Evolutionary conservation across 2,888 invertebrate genomes (phyloP), one percentile per base, ranked within the genome.

Genomic region (Brachyopa scutellaris): DNA sequence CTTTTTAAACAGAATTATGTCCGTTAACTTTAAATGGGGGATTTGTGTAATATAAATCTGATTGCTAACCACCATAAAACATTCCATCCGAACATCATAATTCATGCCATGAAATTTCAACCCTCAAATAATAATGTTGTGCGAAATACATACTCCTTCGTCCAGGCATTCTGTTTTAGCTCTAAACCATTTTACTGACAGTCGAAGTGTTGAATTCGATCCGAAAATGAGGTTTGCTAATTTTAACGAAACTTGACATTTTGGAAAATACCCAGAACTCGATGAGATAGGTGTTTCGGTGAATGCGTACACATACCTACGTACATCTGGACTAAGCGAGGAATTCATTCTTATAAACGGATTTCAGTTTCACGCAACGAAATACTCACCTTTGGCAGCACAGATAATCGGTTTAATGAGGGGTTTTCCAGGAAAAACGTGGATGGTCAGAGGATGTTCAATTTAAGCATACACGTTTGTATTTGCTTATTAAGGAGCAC

Each of bases 11-110:
- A 8, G 36, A 55, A 36, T 36, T 36, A 33, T 21, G n/a, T 8
- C 3, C 31, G 1, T 1, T 17, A 6, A 1, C 31, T 13, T 8
- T 15, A 17, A 19, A 40, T 5, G 38, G 2, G 11, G 3, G 36
- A 62, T 74, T 26, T 2, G 5, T 33, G 40, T 55, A 45, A 55
- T 47, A 42, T 38, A 73, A 73, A 57, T 55, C 38, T 57, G 33
- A 33, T 47, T 47, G 47, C 19, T 62, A 19, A 57, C 49, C 31
- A 19, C 9, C 40, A 31, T 11, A 31, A 49, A 17, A 31, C 47
- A 47, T 15, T 4, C 13, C 13, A 8, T 17, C 5, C 5, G 26
- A 61, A 61, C 51, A 53, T 42, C 15, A 61, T 51, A 62, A 62
- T 36, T 62, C 42, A 72, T 45, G 31, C 21, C 23, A 19, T 26